phyloP scores from a whole-genome alignment of 2,797 vertebrate species.

The Chloroceryle inda region DNA sequence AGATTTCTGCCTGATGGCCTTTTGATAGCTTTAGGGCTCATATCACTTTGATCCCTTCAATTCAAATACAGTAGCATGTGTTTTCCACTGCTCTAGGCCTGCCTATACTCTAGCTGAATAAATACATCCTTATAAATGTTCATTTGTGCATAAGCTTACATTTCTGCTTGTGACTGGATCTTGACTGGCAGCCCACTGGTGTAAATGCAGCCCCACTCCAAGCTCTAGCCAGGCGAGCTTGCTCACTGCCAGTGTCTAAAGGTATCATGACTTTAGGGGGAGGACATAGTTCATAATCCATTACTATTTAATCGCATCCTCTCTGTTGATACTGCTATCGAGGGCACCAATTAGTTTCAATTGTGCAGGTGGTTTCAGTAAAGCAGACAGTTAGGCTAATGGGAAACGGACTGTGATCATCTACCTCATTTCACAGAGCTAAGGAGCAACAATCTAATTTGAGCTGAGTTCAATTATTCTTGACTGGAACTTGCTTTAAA shows the following conservation, averaged over 20 bases:
- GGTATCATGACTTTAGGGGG: not conserved
- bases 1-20: slow-evolving; percentile 2
- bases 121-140: not conserved
- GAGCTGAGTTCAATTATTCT: slow-evolving; percentile 58
- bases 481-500: slow-evolving; percentile 53
- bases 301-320: slow-evolving; percentile 32
- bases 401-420: slow-evolving; percentile 44
- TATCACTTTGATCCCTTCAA: not conserved
- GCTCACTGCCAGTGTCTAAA: not conserved
- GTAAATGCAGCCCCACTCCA: not conserved
- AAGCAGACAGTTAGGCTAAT: slow-evolving; percentile 58
- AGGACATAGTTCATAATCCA: slow-evolving; percentile 19
- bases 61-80: not conserved
- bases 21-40: not conserved
- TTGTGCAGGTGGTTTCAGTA: slow-evolving; percentile 63
- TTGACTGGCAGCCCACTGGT: not conserved
- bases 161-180: not conserved
- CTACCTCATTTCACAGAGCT: slow-evolving; percentile 57
- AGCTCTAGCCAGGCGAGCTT: not conserved
- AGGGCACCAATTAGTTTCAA: slow-evolving; percentile 61
- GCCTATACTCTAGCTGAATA: slow-evolving; percentile 1
- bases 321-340: not conserved
- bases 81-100: not conserved
- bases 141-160: not conserved
- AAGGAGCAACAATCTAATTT: slow-evolving; percentile 48